phyloP scores from a whole-genome alignment of 1,140 invertebrate genomes.

The Ladona fulva region DNA sequence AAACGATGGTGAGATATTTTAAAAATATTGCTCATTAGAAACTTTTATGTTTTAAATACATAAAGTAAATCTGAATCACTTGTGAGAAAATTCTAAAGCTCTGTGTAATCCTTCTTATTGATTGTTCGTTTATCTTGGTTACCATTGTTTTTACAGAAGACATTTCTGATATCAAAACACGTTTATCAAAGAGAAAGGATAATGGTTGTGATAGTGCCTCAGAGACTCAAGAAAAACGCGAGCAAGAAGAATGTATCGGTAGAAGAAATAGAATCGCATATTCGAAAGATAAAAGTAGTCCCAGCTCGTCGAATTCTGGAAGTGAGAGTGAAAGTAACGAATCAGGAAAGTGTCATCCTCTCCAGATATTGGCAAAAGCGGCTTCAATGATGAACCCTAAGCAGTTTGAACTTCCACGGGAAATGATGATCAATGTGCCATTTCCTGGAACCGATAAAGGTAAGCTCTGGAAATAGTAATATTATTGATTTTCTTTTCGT shows the following conservation, averaged over 20 bases:
- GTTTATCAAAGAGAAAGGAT: not conserved
- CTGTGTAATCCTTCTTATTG: too few species aligned
- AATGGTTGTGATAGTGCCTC: not conserved
- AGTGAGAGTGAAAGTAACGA: not conserved
- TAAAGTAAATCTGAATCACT: too few species aligned
- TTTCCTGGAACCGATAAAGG: slow-evolving; percentile 74
- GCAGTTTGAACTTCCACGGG: slow-evolving; percentile 77
- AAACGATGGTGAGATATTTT: not conserved
- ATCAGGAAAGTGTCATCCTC: slow-evolving; percentile 31
- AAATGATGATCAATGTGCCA: slow-evolving; percentile 62
- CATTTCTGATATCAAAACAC: not conserved
- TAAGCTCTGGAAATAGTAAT: not conserved
- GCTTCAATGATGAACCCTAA: slow-evolving; percentile 75
- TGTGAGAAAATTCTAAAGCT: too few species aligned
- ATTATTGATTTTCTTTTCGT: too few species aligned
- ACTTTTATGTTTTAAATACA: too few species aligned
- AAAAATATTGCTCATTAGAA: too few species aligned
- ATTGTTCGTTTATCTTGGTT: too few species aligned
- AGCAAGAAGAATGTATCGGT: not conserved
- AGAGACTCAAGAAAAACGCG: not conserved
- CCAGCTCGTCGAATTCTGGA: not conserved
- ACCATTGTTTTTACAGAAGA: not conserved
- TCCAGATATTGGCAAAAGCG: slow-evolving; percentile 68
- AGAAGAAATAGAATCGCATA: too few species aligned
- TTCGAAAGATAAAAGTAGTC: too few species aligned